Conservation (phyloP, 2,888 invertebrate genomes). For the Oxyscelio sp. region DNA sequence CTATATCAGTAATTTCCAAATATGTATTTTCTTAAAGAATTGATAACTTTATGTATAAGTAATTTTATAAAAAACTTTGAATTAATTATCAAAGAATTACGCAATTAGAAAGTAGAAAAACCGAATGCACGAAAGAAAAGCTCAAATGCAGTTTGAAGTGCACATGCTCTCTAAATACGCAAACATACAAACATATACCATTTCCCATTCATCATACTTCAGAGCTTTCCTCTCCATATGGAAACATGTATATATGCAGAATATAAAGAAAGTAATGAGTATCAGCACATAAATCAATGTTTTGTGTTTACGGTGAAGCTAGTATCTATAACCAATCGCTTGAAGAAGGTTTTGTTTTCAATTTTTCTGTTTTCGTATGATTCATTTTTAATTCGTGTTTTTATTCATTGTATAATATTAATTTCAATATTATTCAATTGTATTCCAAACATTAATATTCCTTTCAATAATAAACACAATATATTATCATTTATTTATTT, state of each 20-base stretch:
- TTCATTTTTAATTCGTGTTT: background rate
- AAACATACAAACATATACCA: too few relatives aligned
- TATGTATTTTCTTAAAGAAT: too few relatives aligned
- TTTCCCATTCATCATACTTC: constrained; percentile 74
- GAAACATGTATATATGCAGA: constrained; percentile 61
- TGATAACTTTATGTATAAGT: too few relatives aligned
- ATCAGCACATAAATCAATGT: constrained; percentile 86
- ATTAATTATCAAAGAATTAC: too few relatives aligned
- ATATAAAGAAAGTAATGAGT: constrained; percentile 79
- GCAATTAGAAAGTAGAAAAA: too few relatives aligned
- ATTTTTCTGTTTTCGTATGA: constrained; percentile 42
- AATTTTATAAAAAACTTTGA: too few relatives aligned
- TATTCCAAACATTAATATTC: background rate
- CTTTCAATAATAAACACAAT: background rate
- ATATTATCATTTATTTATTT: too few relatives aligned
- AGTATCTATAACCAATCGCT: constrained; percentile 73
- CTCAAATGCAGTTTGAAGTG: constrained; percentile 51
- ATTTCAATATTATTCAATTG: background rate
- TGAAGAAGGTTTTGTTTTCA: constrained; percentile 36
- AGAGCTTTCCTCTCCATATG: constrained; percentile 73
- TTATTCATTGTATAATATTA: background rate
- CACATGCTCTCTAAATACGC: too few relatives aligned
- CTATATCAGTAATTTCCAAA: too few relatives aligned
- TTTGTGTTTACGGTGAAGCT: constrained; percentile 86
- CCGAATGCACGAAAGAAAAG: constrained; percentile 79